phyloP scores from a whole-genome alignment of 2,113 vertebrate genomes.

The Peromyscus polionotus region DNA sequence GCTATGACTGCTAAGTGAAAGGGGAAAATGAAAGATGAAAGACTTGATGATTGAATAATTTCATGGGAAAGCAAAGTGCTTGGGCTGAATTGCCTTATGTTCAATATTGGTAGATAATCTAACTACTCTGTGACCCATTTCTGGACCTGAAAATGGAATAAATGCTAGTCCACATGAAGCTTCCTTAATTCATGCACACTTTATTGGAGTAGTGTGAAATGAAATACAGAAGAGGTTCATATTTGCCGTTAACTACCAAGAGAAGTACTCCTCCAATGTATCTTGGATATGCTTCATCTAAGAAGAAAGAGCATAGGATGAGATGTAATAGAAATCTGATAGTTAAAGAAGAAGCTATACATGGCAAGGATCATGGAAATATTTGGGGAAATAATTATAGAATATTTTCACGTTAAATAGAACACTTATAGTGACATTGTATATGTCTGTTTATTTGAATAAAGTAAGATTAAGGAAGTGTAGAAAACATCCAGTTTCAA shows the following conservation, averaged over 20 bases:
- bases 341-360: neutral
- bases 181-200: neutral
- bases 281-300: neutral
- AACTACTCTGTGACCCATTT: neutral
- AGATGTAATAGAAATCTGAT: neutral
- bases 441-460: neutral
- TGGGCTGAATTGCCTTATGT: neutral
- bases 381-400: neutral
- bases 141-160: neutral
- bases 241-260: neutral
- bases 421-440: neutral
- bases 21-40: neutral
- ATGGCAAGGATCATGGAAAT: neutral
- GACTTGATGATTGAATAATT: slow-evolving; percentile 21
- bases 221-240: rapidly evolving
- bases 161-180: neutral
- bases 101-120: neutral
- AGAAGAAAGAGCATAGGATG: neutral
- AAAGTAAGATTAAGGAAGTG: neutral
- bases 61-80: neutral
- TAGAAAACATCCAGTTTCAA: neutral
- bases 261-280: rapidly evolving
- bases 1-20: slow-evolving; percentile 26
- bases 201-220: neutral
- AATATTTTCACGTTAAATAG: neutral